Evolutionary conservation across 2,888 invertebrate species (phyloP).

Genomic region (Zygaena filipendulae): DNA sequence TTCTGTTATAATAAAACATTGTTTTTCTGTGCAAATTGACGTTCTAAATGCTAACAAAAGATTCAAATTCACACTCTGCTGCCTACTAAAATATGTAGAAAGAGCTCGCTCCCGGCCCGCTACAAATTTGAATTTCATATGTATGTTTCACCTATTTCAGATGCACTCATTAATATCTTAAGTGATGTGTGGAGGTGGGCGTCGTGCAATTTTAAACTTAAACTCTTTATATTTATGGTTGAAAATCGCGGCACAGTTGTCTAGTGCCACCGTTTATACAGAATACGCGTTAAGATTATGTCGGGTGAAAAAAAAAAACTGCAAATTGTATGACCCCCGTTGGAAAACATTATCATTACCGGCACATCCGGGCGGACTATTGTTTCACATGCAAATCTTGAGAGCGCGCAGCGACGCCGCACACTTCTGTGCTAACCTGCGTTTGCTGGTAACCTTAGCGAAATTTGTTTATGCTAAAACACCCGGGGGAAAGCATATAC

Average conservation of each 20-base stretch:
- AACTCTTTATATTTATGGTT: slow-evolving; percentile 20
- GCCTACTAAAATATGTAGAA: slow-evolving; percentile 68
- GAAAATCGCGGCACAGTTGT: slow-evolving; percentile 19
- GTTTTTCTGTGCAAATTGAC: slow-evolving; percentile 43
- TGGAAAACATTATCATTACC: slow-evolving; percentile 61
- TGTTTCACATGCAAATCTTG: slow-evolving; percentile 60
- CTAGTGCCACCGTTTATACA: slow-evolving; percentile 34
- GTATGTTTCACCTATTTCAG: slow-evolving; percentile 67
- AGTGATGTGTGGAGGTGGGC: slow-evolving; percentile 52
- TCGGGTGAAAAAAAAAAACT: slow-evolving; percentile 61
- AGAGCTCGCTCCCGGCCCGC: slow-evolving; percentile 58
- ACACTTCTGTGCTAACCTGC: no score
- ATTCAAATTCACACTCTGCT: slow-evolving; percentile 67
- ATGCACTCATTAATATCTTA: slow-evolving; percentile 69
- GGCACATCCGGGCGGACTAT: slow-evolving; percentile 35
- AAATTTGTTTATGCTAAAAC: no score
- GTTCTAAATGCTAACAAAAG: slow-evolving; percentile 63
- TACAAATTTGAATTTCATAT: slow-evolving; percentile 69
- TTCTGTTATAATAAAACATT: slow-evolving; percentile 36
- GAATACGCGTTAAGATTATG: slow-evolving; percentile 55
- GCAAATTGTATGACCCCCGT: slow-evolving; percentile 62
- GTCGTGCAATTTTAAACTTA: slow-evolving; percentile 34
- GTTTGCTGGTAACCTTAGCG: no score
- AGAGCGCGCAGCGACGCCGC: slow-evolving; percentile 25
- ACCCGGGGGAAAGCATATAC: no score